Evolutionary conservation across 37 sponge, comb jelly and placozoan genomes (phyloP), one percentile per base, ranked within the genome.

Genomic region (Oopsacas minuta): DNA sequence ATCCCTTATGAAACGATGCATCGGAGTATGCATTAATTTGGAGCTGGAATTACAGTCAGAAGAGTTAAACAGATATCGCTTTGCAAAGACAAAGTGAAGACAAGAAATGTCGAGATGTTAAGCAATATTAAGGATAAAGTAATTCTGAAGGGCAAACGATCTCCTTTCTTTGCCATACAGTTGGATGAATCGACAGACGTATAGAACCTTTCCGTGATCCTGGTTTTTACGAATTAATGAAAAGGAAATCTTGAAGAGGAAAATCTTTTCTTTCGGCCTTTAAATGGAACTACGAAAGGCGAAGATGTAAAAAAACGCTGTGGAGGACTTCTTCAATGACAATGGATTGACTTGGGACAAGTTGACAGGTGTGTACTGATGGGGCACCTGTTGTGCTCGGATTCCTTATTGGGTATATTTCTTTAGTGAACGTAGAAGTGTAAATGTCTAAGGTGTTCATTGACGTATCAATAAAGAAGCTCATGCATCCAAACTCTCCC

Each of bases 1-100:
- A n/a, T 61, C 75, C 75, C 75, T 61, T 61, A 25, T 61, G 32
- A 61, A 61, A 34, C 75, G 32, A 20, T 61, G 75, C 75, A 61
- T 61, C 75, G 32, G 22, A 61, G 75, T 7, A 61, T 61, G 75
- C 7, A 34, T 5, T 32, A 61, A 61, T 61, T 61, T 61, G 75
- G 75, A 32, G 75, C 75, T 61, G 75, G 30, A 61, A 34, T 61
- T 61, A 61, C 22, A 61, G 75, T 61, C 75, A 61, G 75, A 61
- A 61, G 75, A 61, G 75, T 61, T 61, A 61, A n/a, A n/a, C 51
- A 46, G 75, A 61, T 61, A 61, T 61, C 75, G 75, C 75, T 61
- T 61, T 61, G 32, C 17, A 61, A 61, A 32, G 75, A 61, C 75
- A 61, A 25, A 25, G 75, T 61, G 75, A 61, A 61, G 75, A 32